A percentile compares a stretch with the other conserved stretches of the same genome.
Evolutionary conservation across 2,888 invertebrate genomes (phyloP).

Genomic region (Noctua janthina): DNA sequence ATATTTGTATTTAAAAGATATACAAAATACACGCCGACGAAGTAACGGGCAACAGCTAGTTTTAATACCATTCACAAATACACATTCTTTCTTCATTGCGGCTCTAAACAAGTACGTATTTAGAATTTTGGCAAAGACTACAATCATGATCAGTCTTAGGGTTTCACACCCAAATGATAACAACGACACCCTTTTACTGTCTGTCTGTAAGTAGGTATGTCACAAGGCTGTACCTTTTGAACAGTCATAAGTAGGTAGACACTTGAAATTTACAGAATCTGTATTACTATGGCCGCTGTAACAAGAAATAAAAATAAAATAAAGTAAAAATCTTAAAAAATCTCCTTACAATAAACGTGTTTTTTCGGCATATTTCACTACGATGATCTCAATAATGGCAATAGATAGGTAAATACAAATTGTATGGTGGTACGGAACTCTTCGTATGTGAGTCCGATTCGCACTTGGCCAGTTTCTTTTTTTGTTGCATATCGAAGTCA

Average conservation of each 20-base stretch:
- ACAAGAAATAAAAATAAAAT: not conserved
- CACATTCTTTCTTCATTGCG: not conserved
- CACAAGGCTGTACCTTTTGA: not conserved
- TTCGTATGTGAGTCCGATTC: not conserved
- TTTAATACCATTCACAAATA: constrained; percentile 4
- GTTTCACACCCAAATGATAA: not conserved
- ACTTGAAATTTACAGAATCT: too few relatives aligned
- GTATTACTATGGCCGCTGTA: not conserved
- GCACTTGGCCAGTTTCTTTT: constrained; percentile 1
- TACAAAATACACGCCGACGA: not conserved
- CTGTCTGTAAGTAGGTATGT: not conserved
- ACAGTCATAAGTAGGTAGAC: too few relatives aligned
- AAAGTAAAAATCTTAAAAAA: too few relatives aligned
- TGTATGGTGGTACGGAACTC: not conserved
- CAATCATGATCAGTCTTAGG: not conserved
- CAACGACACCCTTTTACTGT: not conserved
- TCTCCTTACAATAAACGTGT: not conserved
- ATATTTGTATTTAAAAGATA: not conserved
- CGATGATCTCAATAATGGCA: not conserved
- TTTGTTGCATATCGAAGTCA: constrained; percentile 11
- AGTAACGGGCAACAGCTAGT: not conserved
- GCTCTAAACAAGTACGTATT: not conserved
- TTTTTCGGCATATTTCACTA: not conserved
- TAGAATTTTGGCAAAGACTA: not conserved
- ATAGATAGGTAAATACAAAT: not conserved